Evolutionary conservation across 2,888 invertebrate genomes (phyloP).

Genomic region (Gonocerus acuteangulatus): DNA sequence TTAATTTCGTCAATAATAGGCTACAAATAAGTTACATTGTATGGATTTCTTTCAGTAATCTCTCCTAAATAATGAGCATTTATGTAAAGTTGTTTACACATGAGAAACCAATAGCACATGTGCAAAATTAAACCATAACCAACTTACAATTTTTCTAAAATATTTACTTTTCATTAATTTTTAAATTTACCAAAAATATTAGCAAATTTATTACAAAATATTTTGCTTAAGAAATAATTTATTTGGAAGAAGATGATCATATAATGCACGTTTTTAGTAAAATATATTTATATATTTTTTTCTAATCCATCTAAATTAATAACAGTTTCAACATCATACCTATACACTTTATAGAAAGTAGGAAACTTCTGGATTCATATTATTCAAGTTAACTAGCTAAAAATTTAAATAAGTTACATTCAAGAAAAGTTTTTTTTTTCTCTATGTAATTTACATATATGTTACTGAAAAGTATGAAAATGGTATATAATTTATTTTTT

Average conservation of each 20-base stretch:
- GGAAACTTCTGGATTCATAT: slow-evolving; percentile 8
- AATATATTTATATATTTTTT: slow-evolving; percentile 13
- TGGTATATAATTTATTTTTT: slow-evolving; percentile 9
- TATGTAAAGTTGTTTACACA: not conserved
- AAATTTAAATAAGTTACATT: not conserved
- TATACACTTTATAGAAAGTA: slow-evolving; percentile 23
- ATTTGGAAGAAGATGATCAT: slow-evolving; percentile 30
- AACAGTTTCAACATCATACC: slow-evolving; percentile 12
- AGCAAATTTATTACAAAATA: slow-evolving; percentile 25
- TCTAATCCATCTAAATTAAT: slow-evolving; percentile 12
- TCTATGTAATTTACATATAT: not conserved
- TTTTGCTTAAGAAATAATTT: slow-evolving; percentile 24
- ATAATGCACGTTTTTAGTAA: slow-evolving; percentile 17
- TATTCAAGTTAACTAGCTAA: not conserved
- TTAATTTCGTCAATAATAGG: too few relatives aligned
- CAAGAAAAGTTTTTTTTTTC: not conserved
- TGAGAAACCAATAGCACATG: not conserved
- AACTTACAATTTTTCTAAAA: slow-evolving; percentile 13
- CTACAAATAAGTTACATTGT: too few relatives aligned
- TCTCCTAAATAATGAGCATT: slow-evolving; percentile 10
- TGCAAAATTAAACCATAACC: not conserved
- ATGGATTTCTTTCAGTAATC: not conserved
- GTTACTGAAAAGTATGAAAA: not conserved
- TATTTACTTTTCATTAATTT: slow-evolving; percentile 14
- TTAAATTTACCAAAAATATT: slow-evolving; percentile 25